Evolutionary conservation across 2,113 vertebrate genomes (phyloP).

Genomic region (Daboia siamensis): DNA sequence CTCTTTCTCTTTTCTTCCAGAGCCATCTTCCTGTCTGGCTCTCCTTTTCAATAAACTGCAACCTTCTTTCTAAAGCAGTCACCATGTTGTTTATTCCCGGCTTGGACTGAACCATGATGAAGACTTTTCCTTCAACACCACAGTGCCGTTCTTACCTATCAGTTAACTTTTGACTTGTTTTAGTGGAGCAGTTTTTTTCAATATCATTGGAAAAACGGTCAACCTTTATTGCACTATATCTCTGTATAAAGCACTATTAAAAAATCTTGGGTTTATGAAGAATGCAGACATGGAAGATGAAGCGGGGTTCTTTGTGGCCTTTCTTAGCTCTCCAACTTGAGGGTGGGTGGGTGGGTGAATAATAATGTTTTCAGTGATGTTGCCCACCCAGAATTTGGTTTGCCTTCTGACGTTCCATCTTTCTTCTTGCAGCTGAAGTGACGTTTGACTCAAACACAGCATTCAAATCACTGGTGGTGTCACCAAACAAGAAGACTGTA

Average conservation of each 20-base stretch:
- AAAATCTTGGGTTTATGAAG: background rate
- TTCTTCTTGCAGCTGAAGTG: background rate
- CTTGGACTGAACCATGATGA: too few relatives aligned
- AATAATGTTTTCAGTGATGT: background rate
- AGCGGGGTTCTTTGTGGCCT: background rate
- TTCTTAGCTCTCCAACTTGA: background rate
- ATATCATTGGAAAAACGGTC: background rate
- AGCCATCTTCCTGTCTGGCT: too few relatives aligned
- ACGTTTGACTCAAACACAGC: slow-evolving; percentile 8
- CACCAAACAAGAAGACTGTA: slow-evolving; percentile 1
- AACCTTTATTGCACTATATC: background rate
- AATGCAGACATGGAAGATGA: background rate
- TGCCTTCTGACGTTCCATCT: background rate
- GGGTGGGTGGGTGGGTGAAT: background rate
- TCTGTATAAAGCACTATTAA: too few relatives aligned
- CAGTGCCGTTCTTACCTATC: background rate
- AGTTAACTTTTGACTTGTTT: background rate
- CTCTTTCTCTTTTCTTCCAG: too few relatives aligned
- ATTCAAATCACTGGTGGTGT: background rate
- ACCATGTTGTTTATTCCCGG: too few relatives aligned
- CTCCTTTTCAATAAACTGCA: too few relatives aligned
- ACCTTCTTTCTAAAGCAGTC: too few relatives aligned
- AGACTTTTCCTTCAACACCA: background rate
- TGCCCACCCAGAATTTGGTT: background rate
- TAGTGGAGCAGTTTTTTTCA: background rate